Conservation (phyloP, 2,888 invertebrate species). For the Argyresthia albistria region DNA sequence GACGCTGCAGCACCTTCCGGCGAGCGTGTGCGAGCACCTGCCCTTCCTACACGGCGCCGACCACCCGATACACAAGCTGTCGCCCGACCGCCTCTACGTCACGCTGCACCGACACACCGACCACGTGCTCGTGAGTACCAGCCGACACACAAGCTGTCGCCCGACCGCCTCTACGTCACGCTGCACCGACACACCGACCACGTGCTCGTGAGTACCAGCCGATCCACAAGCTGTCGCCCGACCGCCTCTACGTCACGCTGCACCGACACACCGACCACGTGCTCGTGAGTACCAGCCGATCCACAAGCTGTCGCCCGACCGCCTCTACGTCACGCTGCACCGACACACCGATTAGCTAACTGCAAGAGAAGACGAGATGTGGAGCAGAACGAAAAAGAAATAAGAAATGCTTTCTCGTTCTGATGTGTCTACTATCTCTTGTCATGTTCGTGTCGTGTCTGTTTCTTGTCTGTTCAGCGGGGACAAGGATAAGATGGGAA, state of each 20-base stretch:
- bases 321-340: constrained; percentile 87
- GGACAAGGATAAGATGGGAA: no score
- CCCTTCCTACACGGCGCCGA: constrained; percentile 87
- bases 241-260: constrained; percentile 86
- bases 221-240: constrained; percentile 81
- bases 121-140: constrained; percentile 80
- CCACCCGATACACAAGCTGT: constrained; percentile 82
- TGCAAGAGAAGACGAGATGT: no score
- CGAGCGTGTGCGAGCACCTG: constrained; percentile 87
- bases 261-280: constrained; percentile 90
- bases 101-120: constrained; percentile 89
- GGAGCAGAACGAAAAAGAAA: no score
- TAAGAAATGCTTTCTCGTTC: no score
- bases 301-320: constrained; percentile 82
- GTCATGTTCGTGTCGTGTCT: no score
- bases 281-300: constrained; percentile 84
- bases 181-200: constrained; percentile 89
- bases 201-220: constrained; percentile 84
- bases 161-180: constrained; percentile 87
- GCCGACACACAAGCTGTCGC: constrained; percentile 71
- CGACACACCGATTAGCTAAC: constrained; percentile 90
- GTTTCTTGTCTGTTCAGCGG: no score
- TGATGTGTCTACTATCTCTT: no score
- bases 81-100: constrained; percentile 86
- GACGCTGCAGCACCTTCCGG: constrained; percentile 93